Evolutionary conservation across 2,797 vertebrate species (phyloP), one percentile per base, ranked within the genome.

Genomic region (Ctenopoma multispine): DNA sequence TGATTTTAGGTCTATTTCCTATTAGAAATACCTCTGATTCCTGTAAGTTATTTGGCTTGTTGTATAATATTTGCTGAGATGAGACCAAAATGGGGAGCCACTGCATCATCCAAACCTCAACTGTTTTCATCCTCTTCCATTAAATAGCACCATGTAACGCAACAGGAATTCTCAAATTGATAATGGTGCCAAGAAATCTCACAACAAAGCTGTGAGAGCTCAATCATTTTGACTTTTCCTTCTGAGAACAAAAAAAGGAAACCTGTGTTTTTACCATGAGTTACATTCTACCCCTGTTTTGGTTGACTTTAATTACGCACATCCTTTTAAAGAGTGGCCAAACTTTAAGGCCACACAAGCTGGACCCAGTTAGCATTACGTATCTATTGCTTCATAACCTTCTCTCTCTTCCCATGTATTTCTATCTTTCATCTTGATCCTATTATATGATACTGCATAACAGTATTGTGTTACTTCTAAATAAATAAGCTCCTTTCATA

Each of bases 401-500:
- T 76, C 47, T 78, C 75, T 66, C 77, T 82, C 51, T 81, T 72
- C 71, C 57, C 73, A 34, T 85, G 81, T 77, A 83, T 78, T 86
- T 69, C 63, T 72, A 70, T 85, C 79, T 90, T 89, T 89, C 88
- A 93, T 90, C 91, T 91, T 86, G 79, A 87, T 88, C 74, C 75
- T 78, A 90, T 92, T 90, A 90, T 77, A 84, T 72, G 74, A 90
- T 82, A 86, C 72, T 79, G 71, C 79, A 81, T 71, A 90, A 89
- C 85, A 86, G 79, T 92, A 91, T 93, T 84, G 59, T 60, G 76
- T 93, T 92, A 77, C 86, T 56, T 77, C 72, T 75, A 82, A 84
- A 89, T 91, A 92, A 92, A 89, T 91, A 89, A 88, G 80, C 81
- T 80, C 71, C 76, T 73, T 83, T 82, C 79, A 76, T 81, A 90